These are phyloP conservation scores for Cheilosia vulpina DNA, from an alignment of 2,888 invertebrate species.

Conservation along the genomic window DNA sequence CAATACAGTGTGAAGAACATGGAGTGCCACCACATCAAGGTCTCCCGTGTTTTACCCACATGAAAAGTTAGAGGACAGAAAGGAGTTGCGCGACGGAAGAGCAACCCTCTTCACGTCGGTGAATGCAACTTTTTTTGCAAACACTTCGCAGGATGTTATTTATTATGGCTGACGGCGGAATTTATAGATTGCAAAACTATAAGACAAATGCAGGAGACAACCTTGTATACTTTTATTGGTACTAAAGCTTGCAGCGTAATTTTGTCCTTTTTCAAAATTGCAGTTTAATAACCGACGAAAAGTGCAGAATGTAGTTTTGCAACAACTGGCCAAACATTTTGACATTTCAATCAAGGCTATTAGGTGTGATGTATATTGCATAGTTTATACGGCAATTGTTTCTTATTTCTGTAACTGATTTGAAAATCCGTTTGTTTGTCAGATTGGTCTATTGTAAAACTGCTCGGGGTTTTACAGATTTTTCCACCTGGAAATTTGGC, in stretches of 20 bases:
- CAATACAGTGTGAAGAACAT: slow-evolving; percentile 74
- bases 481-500: too few relatives aligned
- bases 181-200: slow-evolving; percentile 72
- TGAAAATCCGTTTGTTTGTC: too few relatives aligned
- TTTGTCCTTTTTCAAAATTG: neutral
- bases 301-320: neutral
- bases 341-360: too few relatives aligned
- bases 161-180: slow-evolving; percentile 73
- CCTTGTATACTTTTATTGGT: slow-evolving; percentile 62
- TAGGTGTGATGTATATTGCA: too few relatives aligned
- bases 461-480: too few relatives aligned
- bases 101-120: slow-evolving; percentile 39
- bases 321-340: too few relatives aligned
- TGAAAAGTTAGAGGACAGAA: slow-evolving; percentile 51
- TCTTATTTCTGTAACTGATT: too few relatives aligned
- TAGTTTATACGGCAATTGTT: too few relatives aligned
- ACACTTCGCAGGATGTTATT: slow-evolving; percentile 70
- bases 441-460: too few relatives aligned
- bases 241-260: slow-evolving; percentile 19
- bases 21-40: slow-evolving; percentile 71
- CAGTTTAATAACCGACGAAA: too few relatives aligned
- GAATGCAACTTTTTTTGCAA: slow-evolving; percentile 64
- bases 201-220: slow-evolving; percentile 71
- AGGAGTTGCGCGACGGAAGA: slow-evolving; percentile 40
- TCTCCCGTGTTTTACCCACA: slow-evolving; percentile 57